A percentile compares a stretch with the other conserved stretches of the same genome.
Evolutionary conservation across 2,888 invertebrate species (phyloP).

Genomic region (Limnephilus lunatus): DNA sequence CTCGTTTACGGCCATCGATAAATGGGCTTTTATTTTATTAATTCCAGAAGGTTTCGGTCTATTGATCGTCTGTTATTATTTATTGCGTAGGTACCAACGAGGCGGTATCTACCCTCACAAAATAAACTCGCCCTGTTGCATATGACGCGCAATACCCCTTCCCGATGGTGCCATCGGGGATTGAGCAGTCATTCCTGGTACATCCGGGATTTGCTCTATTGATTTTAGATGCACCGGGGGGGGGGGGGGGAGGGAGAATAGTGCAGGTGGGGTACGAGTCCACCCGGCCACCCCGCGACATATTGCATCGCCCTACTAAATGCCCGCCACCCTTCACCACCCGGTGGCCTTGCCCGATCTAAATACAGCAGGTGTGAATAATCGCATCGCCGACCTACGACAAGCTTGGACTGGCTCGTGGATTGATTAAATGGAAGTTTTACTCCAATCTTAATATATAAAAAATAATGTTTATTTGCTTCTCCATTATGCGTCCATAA

Average conservation of each 20-base stretch:
- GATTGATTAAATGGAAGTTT: background rate
- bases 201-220: conserved; percentile 37
- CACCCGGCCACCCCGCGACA: background rate
- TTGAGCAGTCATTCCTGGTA: background rate
- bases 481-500: too few species aligned
- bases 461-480: too few species aligned
- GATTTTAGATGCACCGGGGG: conserved; percentile 33
- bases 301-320: background rate
- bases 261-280: background rate
- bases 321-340: background rate
- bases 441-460: background rate
- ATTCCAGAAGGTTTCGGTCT: background rate
- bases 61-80: background rate
- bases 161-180: background rate
- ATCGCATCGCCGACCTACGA: background rate
- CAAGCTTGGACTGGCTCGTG: background rate
- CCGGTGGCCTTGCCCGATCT: background rate
- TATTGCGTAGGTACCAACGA: background rate
- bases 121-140: background rate
- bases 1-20: background rate
- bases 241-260: too few species aligned
- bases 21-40: background rate
- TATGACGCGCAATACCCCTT: background rate
- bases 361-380: background rate
- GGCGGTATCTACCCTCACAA: background rate